phyloP scores from a whole-genome alignment of 2,797 vertebrate genomes.

The Hydrophis major region DNA sequence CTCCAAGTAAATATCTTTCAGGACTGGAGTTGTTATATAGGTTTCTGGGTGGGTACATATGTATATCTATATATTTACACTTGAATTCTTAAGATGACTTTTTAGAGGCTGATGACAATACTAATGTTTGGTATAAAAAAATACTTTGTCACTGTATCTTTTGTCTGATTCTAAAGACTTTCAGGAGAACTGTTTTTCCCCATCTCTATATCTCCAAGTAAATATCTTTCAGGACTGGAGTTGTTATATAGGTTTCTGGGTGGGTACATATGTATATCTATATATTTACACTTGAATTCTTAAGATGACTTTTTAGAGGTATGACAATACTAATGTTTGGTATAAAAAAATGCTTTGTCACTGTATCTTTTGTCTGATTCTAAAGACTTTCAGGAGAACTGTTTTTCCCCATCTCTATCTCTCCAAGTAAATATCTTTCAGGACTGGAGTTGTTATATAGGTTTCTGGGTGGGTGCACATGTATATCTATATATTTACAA shows the following conservation, averaged over 20 bases:
- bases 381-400: neutral
- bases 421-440: neutral
- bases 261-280: neutral
- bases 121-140: no score
- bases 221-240: conserved; percentile 6
- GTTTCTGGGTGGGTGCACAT: neutral
- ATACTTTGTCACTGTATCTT: neutral
- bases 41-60: neutral
- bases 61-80: conserved; percentile 21
- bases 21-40: conserved; percentile 8
- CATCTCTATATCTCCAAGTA: neutral
- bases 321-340: neutral
- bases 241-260: neutral
- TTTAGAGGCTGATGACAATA: no score
- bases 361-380: neutral
- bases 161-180: neutral
- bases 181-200: neutral
- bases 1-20: neutral
- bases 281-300: conserved; percentile 5
- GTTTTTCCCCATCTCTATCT: neutral
- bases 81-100: no score
- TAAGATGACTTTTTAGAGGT: conserved; percentile 41
- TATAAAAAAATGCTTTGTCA: neutral
- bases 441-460: conserved; percentile 8
- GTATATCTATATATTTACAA: conserved; percentile 24